Base-by-base conservation (phyloP, 2,797 vertebrate species). In the Epinephelus coioides region DNA sequence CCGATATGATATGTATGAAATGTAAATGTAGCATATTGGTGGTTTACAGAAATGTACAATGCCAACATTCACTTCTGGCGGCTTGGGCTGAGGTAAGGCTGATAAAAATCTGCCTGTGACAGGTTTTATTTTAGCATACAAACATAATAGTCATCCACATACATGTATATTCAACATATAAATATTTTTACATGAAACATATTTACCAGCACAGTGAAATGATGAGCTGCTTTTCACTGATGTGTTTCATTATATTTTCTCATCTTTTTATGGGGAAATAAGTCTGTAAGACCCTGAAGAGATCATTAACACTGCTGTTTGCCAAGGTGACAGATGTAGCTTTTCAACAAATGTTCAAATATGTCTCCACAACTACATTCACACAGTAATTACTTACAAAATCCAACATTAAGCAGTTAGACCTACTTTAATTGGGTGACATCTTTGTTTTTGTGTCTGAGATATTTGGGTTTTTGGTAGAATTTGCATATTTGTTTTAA, bases 331-430 rank as follows among this genome's bases (percentile, higher is more conserved):
- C 54, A 53, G 10, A 6, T 30, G 21, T 19, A 46, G n/a, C 27
- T 49, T 49, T 56, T 40, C 57, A 27, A 53, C 60, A 44, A 60
- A 67, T n/a, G 30, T 30, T 38, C 1, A 59, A 53, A 64, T 12
- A 7, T 50, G n/a, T 40, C 44, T 55, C 53, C n/a, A 60, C 21
- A 68, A 46, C 10, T 60, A 13, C 49, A 43, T 65, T 61, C 47
- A 74, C 54, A 71, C 17, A 21, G 4, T 62, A 19, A 72, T 72
- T 72, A 34, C 54, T 55, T 21, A 49, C 21, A 65, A 65, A 34
- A 60, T 34, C 23, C 21, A 60, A 18, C 30, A 43, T 12, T 23
- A 49, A 50, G 54, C 19, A 21, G 44, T 44, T 30, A 62, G 10
- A 71, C 19, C 25, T 23, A 6, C 38, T 47, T 23, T 25, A 38